Evolutionary conservation across 1,140 invertebrate genomes (phyloP).

Genomic region (Drosophila leontia): DNA sequence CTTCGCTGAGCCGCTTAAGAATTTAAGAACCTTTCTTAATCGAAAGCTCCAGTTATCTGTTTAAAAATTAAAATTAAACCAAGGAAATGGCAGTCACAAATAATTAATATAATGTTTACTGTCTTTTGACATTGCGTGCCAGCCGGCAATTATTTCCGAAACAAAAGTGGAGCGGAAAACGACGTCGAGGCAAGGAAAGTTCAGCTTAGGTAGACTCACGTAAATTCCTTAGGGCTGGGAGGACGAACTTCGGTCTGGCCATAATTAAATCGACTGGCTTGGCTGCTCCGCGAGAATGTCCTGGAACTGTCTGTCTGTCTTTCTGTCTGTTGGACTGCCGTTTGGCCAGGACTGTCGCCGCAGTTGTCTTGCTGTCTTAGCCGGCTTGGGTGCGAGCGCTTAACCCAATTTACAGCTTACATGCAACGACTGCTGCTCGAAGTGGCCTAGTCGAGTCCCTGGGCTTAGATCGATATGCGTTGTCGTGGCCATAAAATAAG

Average conservation of each 20-base stretch:
- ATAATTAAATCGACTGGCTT: constrained; percentile 69
- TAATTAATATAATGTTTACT: constrained; percentile 39
- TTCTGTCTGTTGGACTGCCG: background rate
- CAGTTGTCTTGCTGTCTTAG: constrained; percentile 40
- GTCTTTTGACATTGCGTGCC: constrained; percentile 59
- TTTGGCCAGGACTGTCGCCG: constrained; percentile 28
- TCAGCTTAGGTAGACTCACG: constrained; percentile 41
- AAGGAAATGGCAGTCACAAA: constrained; percentile 17
- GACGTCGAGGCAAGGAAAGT: constrained; percentile 38
- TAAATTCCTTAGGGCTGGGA: constrained; percentile 24
- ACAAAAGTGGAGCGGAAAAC: constrained; percentile 50
- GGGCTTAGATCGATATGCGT: constrained; percentile 64
- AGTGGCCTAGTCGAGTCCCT: constrained; percentile 36
- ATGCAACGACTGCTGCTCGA: constrained; percentile 39
- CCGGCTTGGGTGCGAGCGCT: constrained; percentile 34
- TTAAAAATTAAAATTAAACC: constrained; percentile 66
- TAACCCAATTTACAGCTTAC: constrained; percentile 71
- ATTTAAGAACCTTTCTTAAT: background rate
- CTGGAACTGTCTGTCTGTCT: constrained; percentile 35
- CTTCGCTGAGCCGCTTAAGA: background rate
- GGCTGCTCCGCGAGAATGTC: constrained; percentile 37
- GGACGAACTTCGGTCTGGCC: constrained; percentile 42
- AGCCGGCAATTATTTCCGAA: constrained; percentile 56
- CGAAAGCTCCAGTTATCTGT: constrained; percentile 21
- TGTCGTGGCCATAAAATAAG: constrained; percentile 67